Evolutionary conservation across 2,113 vertebrate species (phyloP).

Genomic region (Brienomyrus longianalis): DNA sequence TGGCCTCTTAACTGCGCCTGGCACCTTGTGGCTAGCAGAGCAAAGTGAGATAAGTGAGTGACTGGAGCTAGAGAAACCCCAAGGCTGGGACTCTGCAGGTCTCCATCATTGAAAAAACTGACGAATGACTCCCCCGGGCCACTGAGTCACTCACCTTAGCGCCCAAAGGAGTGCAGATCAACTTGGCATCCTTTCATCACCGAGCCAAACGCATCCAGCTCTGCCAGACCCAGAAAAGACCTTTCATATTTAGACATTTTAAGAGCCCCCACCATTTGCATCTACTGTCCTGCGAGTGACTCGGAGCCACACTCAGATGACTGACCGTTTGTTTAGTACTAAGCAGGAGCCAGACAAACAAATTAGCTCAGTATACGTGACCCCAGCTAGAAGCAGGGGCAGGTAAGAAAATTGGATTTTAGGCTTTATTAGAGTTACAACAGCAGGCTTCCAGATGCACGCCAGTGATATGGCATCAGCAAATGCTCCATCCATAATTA

Average conservation of each 20-base stretch:
- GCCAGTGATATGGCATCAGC: constrained; percentile 16
- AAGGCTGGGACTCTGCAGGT: not conserved
- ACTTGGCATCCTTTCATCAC: not conserved
- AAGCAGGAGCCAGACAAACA: constrained; percentile 34
- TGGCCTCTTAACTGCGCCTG: not conserved
- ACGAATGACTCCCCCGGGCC: not conserved
- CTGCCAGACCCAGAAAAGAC: not conserved
- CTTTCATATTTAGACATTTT: not conserved
- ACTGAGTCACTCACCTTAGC: not conserved
- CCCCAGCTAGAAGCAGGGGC: constrained; percentile 42
- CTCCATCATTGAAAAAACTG: not conserved
- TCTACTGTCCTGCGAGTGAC: not conserved
- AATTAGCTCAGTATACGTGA: constrained; percentile 44
- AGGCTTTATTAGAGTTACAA: constrained; percentile 38
- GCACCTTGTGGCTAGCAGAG: not conserved
- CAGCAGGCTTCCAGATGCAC: constrained; percentile 18
- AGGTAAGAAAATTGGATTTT: constrained; percentile 42
- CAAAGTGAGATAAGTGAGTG: not conserved
- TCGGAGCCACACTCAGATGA: not conserved
- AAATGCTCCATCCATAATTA: constrained; percentile 32
- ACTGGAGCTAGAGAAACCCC: not conserved
- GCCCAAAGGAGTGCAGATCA: not conserved
- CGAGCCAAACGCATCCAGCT: not conserved
- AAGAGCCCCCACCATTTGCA: not conserved
- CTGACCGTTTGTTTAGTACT: constrained; percentile 9